Evolutionary conservation across 2,888 invertebrate species (phyloP), one percentile per base, ranked within the genome.

Genomic region (Gryllus longicercus): DNA sequence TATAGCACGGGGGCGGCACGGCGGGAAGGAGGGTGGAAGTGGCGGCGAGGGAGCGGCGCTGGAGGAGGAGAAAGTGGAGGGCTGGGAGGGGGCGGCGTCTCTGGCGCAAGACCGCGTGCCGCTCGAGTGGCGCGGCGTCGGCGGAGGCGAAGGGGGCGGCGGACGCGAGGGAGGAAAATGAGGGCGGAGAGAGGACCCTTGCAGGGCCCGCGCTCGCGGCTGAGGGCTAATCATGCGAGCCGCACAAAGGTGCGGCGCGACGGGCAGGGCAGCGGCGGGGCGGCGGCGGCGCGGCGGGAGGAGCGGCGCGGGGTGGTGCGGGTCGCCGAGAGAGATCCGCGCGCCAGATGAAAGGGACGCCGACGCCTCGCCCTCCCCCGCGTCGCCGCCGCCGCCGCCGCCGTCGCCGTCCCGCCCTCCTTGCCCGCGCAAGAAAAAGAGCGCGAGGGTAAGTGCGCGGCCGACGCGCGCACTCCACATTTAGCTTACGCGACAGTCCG

Each of bases 191-290:
- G 38, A n/a, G 38, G 77, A 11, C 50, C 16, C 25, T 77, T 49
- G 77, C 77, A 21, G 21, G 38, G 74, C 78, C 51, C 21, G 23
- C 63, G 78, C 78, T 63, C 63, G 63, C 63, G 63, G 63, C 63
- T 63, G 63, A 63, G 63, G 63, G 63, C 63, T 63, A 63, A 63
- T 63, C 63, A 63, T 63, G 63, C 63, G 63, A 63, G 63, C 63
- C 63, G 50, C 49, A 78, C 49, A 50, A 23, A 14, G 78, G 50
- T 77, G 12, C 50, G n/a, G 49, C n/a, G 77, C 77, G 23, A 18
- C 76, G 76, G 76, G 25, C 25, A 38, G 38, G 38, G 38, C 38
- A 38, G 38, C 5, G 38, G 38, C 38, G 38, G 4, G 38, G 38
- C 38, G 38, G 38, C 38, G 38, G 5, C 0, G 38, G 38, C 38